A percentile compares a stretch with the other conserved stretches of the same genome.
Conservation (phyloP, 2,113 vertebrate species). For the Plotosus lineatus region DNA sequence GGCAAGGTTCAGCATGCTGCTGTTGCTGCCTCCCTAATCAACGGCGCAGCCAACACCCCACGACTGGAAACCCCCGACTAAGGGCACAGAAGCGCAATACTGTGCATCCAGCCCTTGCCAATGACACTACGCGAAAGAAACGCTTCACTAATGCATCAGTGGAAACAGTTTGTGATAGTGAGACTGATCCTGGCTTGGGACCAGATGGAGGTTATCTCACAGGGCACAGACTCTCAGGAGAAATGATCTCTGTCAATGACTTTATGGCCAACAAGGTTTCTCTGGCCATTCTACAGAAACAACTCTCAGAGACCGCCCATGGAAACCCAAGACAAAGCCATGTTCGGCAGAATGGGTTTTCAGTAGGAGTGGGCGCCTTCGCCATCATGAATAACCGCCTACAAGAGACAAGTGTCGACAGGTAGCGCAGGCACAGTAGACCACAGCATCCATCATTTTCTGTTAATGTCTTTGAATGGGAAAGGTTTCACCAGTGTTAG, state of each 20-base stretch:
- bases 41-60: constrained; percentile 48
- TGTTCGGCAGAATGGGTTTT: constrained; percentile 71
- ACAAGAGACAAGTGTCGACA: constrained; percentile 75
- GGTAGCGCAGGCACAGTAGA: constrained; percentile 57
- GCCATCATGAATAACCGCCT: constrained; percentile 77
- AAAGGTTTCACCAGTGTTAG: background rate
- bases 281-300: constrained; percentile 76
- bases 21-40: constrained; percentile 59
- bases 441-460: background rate
- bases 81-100: constrained; percentile 65
- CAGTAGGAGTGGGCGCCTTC: constrained; percentile 73
- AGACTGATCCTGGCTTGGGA: constrained; percentile 66
- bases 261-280: constrained; percentile 76
- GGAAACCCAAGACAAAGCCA: constrained; percentile 71
- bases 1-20: constrained; percentile 43
- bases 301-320: constrained; percentile 76
- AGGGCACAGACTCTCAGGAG: constrained; percentile 72
- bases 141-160: constrained; percentile 67
- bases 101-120: constrained; percentile 66
- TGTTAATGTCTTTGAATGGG: background rate
- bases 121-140: constrained; percentile 51
- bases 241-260: constrained; percentile 79
- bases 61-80: constrained; percentile 48
- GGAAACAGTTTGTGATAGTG: constrained; percentile 76
- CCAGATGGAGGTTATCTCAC: constrained; percentile 59